Conservation (phyloP, 1,140 invertebrate genomes). For the Eueides isabella region DNA sequence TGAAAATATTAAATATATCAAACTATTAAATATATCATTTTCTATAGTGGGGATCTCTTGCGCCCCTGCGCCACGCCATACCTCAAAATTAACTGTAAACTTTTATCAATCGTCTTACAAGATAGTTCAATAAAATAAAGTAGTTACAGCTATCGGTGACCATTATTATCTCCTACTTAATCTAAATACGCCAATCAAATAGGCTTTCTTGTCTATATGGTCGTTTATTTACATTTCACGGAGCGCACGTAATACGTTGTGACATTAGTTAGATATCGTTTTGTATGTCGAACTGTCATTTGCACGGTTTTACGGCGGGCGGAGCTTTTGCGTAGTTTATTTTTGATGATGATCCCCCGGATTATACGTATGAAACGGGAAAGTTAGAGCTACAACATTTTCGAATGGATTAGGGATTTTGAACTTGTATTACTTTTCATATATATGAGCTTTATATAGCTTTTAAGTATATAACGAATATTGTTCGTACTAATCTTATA, state of each 20-base stretch:
- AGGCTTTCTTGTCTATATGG: background rate
- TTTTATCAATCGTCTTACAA: too few relatives aligned
- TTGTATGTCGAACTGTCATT: background rate
- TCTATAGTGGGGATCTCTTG: too few relatives aligned
- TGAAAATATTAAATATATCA: too few relatives aligned
- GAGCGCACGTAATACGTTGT: background rate
- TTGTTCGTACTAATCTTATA: background rate
- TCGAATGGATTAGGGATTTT: background rate
- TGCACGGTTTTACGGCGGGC: background rate
- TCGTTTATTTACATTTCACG: background rate
- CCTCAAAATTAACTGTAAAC: too few relatives aligned
- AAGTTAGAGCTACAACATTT: background rate
- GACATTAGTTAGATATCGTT: background rate
- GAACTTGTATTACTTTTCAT: background rate
- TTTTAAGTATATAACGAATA: background rate
- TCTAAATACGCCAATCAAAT: background rate
- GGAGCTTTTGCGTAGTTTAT: background rate
- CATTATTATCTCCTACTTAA: background rate
- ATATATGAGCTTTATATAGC: background rate
- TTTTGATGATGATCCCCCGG: conserved; percentile 1
- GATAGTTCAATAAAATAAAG: background rate
- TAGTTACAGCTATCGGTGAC: background rate
- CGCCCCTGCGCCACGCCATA: too few relatives aligned
- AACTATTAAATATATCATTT: too few relatives aligned
- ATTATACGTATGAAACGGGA: background rate